These are phyloP conservation scores for Craniophora ligustri DNA, from an alignment of 2,888 invertebrate genomes.

Conservation along the genomic window DNA sequence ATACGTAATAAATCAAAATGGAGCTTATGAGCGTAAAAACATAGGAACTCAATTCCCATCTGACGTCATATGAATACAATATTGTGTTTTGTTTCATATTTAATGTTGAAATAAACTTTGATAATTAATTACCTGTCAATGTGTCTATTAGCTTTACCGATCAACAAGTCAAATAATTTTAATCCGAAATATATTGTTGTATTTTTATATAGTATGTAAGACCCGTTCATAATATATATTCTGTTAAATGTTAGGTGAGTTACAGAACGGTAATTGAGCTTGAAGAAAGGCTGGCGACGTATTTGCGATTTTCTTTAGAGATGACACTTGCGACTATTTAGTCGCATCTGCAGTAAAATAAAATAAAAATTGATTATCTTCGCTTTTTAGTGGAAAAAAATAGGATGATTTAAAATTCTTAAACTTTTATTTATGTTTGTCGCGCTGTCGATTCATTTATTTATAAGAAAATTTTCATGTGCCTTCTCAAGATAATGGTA, in stretches of 20 bases:
- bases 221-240: slow-evolving; percentile 73
- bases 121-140: background rate
- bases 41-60: background rate
- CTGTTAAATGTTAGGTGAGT: slow-evolving; percentile 56
- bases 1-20: background rate
- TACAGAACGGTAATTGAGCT: slow-evolving; percentile 62
- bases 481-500: slow-evolving; percentile 85
- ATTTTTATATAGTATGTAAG: slow-evolving; percentile 85
- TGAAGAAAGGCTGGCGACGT: slow-evolving; percentile 60
- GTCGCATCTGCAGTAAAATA: slow-evolving; percentile 36
- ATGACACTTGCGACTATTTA: slow-evolving; percentile 32
- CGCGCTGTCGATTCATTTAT: slow-evolving; percentile 76
- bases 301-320: slow-evolving; percentile 47
- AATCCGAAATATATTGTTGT: slow-evolving; percentile 79
- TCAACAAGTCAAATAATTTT: slow-evolving; percentile 63
- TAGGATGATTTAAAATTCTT: slow-evolving; percentile 39
- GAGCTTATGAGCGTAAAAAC: background rate
- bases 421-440: slow-evolving; percentile 49
- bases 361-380: slow-evolving; percentile 38
- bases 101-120: too few species aligned
- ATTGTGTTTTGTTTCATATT: too few species aligned
- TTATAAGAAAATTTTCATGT: slow-evolving; percentile 86
- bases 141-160: background rate
- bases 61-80: too few species aligned
- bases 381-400: slow-evolving; percentile 56